Evolutionary conservation across 2,888 invertebrate species (phyloP).

Genomic region (Limnephilus marmoratus): DNA sequence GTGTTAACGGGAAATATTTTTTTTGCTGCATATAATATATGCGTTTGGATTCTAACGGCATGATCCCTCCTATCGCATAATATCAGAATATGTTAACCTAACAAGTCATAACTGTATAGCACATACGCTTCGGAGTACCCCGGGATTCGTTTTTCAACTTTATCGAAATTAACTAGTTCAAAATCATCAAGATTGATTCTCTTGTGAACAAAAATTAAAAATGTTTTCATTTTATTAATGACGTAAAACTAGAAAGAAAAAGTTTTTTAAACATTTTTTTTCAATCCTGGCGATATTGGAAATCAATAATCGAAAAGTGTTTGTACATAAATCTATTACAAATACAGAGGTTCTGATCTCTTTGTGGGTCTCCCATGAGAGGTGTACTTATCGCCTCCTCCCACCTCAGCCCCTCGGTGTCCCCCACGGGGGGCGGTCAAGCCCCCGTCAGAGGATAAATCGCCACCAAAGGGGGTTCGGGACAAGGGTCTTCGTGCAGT

Average conservation of each 20-base stretch:
- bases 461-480: not conserved
- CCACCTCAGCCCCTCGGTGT: not conserved
- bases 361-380: conserved; percentile 37
- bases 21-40: too few relatives aligned
- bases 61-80: too few relatives aligned
- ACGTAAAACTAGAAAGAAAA: not conserved
- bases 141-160: not conserved
- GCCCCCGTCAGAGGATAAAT: conserved; percentile 34
- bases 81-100: not conserved
- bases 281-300: not conserved
- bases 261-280: not conserved
- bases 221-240: too few relatives aligned
- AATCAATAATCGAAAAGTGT: conserved; percentile 46
- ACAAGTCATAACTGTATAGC: not conserved
- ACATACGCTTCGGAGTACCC: not conserved
- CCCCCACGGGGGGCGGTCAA: conserved; percentile 9
- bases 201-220: not conserved
- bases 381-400: conserved; percentile 32
- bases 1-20: too few relatives aligned
- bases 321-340: conserved; percentile 61
- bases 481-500: not conserved
- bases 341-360: conserved; percentile 47
- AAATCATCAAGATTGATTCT: not conserved
- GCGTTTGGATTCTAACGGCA: too few relatives aligned
- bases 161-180: not conserved